These are phyloP conservation scores for Patella ulyssiponensis DNA, from an alignment of 2,888 invertebrate species.

Conservation along the genomic window DNA sequence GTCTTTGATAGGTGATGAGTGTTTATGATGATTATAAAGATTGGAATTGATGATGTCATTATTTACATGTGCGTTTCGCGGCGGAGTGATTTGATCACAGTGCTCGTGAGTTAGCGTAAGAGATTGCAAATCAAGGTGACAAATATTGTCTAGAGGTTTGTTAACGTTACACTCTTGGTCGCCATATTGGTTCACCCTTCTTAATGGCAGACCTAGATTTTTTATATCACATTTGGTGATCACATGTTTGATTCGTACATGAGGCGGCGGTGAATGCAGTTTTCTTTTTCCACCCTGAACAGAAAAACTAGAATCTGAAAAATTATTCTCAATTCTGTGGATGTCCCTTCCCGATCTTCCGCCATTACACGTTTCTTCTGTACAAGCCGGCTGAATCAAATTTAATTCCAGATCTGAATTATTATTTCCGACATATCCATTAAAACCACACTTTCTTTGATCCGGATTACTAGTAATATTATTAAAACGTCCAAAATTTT, in stretches of 20 bases:
- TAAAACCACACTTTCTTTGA: background rate
- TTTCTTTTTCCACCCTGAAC: background rate
- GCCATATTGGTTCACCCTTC: background rate
- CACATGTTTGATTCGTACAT: constrained; percentile 1
- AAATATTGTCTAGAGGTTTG: background rate
- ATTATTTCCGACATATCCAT: too few species aligned
- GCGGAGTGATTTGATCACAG: background rate
- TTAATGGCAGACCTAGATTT: background rate
- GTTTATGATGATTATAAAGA: background rate
- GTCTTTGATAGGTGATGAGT: background rate
- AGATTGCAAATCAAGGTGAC: background rate
- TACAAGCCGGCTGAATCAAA: background rate
- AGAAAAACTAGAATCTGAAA: background rate
- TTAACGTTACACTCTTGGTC: background rate
- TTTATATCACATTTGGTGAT: background rate
- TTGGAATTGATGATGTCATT: background rate
- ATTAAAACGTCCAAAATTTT: background rate
- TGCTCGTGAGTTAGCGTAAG: background rate
- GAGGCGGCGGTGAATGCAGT: background rate
- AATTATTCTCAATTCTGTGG: background rate
- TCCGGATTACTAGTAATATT: background rate
- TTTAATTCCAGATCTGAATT: background rate
- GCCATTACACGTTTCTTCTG: background rate
- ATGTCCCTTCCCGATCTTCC: background rate
- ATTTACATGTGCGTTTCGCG: background rate